These are phyloP conservation scores for Diuraphis noxia DNA, from an alignment of 1,140 invertebrate species.

Conservation along the genomic window DNA sequence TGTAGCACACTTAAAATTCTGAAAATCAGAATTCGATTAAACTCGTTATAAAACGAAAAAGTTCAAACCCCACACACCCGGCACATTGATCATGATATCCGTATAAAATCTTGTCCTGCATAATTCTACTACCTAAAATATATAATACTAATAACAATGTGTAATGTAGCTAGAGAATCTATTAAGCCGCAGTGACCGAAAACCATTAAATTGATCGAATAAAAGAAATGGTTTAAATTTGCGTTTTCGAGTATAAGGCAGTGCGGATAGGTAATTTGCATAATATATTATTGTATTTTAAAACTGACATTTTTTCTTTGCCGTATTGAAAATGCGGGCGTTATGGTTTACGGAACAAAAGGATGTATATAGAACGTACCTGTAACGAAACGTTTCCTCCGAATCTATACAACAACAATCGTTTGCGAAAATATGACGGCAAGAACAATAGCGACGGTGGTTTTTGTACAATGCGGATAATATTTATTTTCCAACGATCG, in stretches of 20 bases:
- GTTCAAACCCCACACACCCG: neutral
- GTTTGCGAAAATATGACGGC: neutral
- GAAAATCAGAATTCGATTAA: neutral
- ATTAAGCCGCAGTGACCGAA: neutral
- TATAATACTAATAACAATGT: too few species aligned
- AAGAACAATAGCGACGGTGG: neutral
- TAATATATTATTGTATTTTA: neutral
- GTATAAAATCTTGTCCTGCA: too few species aligned
- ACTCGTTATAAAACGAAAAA: neutral
- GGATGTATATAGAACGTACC: neutral
- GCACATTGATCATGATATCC: too few species aligned
- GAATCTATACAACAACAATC: neutral
- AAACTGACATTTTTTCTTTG: neutral
- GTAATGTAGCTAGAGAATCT: neutral
- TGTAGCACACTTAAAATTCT: neutral
- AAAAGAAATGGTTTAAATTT: neutral
- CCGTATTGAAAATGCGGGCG: neutral
- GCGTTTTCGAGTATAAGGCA: neutral
- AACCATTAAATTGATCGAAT: neutral
- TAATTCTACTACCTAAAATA: too few species aligned
- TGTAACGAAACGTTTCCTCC: neutral
- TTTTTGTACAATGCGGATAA: neutral
- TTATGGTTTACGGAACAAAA: neutral
- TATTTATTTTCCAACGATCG: neutral
- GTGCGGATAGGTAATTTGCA: neutral